phyloP scores from a whole-genome alignment of 2,888 invertebrate genomes.

The Eupithecia insigniata region DNA sequence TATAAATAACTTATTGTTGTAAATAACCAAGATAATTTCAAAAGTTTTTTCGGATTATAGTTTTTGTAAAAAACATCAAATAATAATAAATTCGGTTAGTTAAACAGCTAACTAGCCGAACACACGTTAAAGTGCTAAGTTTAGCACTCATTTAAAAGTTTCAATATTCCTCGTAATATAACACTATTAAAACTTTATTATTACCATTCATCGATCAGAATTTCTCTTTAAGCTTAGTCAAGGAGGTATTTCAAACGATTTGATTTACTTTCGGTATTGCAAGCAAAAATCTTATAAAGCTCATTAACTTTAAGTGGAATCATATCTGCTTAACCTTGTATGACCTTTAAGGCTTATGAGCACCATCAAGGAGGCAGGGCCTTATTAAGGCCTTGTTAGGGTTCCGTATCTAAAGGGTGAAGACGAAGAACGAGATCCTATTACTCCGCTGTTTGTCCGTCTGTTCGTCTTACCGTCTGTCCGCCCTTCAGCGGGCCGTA shows the following conservation, averaged over 20 bases:
- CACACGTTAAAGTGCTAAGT: too few species aligned
- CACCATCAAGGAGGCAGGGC: slow-evolving; percentile 26
- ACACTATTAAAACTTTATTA: background rate
- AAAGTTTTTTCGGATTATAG: too few species aligned
- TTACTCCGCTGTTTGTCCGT: too few species aligned
- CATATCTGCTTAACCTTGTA: slow-evolving; percentile 31
- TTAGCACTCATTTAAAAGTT: background rate
- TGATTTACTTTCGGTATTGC: slow-evolving; percentile 22
- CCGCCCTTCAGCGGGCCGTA: too few species aligned
- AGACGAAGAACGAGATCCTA: too few species aligned
- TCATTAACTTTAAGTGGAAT: slow-evolving; percentile 27
- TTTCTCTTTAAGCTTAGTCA: background rate
- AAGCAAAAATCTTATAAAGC: slow-evolving; percentile 26
- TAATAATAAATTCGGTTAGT: background rate
- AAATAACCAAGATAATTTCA: too few species aligned
- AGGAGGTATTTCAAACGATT: background rate
- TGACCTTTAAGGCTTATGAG: slow-evolving; percentile 33
- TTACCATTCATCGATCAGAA: background rate
- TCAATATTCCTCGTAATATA: background rate
- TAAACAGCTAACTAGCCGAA: too few species aligned
- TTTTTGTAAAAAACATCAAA: background rate
- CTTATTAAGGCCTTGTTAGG: background rate
- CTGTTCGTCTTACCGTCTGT: too few species aligned
- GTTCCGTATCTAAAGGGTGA: too few species aligned
- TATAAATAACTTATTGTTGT: too few species aligned